Evolutionary conservation across 2,888 invertebrate genomes (phyloP), one percentile per base, ranked within the genome.

Genomic region (Tenthredo mesomela): DNA sequence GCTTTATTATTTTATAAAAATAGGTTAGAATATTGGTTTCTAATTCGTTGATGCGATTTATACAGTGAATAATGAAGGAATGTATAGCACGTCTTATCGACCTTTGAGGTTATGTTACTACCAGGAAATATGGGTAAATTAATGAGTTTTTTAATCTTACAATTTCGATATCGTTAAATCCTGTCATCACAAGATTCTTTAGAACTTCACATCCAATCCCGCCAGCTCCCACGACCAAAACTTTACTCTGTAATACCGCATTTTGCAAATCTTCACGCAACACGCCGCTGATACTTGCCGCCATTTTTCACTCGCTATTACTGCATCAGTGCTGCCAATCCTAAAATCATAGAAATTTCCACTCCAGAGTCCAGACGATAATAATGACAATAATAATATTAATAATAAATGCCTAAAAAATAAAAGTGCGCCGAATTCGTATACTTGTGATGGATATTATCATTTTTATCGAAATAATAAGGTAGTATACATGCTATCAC

Each of bases 181-280:
- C 99, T 87, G 98, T 97, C 77, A 99, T 94, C 50, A 99, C 99
- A 87, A 99, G 95, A 94, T 99, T 99, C 94, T 99, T 99, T 61
- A 99, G 94, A 88, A 99, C 96, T 94, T 99, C 99, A 94, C 99
- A 99, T 87, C 99, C 99, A 91, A 99, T 99, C 85, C 99, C 99
- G 87, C 99, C 99, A 90, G 99, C 99, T 84, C 99, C 99, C 40
- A 98, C 98, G 21, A 98, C 96, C 86, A 98, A 94, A 80, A 98
- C 94, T 94, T 97, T 97, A 15, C 97, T 95, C 88, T 95, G 94
- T 37, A 95, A 94, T 86, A 97, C 95, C 77, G 95, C 94, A 89
- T 96, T 95, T 86, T 96, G 95, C 86, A 97, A 93, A 90, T 95
- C 95, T 86, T 95, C 94, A 85, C 95, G 94, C 84, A 97, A 95